Evolutionary conservation across 2,888 invertebrate genomes (phyloP), one percentile per base, ranked within the genome.

Genomic region (Argyra leucocephala): DNA sequence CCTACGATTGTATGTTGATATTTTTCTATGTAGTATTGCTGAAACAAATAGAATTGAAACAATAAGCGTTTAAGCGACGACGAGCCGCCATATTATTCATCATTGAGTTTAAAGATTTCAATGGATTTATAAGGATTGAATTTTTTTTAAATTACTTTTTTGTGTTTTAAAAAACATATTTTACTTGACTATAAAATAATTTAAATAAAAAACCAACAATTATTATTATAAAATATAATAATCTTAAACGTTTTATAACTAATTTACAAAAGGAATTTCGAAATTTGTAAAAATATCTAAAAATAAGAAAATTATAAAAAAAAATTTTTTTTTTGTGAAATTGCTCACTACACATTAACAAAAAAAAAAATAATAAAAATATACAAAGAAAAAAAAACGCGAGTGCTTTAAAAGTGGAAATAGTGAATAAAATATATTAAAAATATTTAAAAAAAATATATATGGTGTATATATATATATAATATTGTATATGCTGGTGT

Each of bases 61-160:
- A 48, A 12, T 2, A 48, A n/a, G n/a, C n/a, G n/a, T n/a, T n/a
- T n/a, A 31, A 48, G 48, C 48, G 48, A 48, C 48, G 48, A 48
- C 48, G 12, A 48, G 48, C 48, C 48, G 48, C 48, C 48, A 48
- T 48, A 48, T 48, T 48, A 48, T 48, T 48, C 48, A 48, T 48
- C 48, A 48, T 48, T 48, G 48, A 48, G 48, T 48, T 48, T 48
- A 5, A 48, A 48, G 48, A 48, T 48, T 48, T 48, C 48, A 48
- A 48, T 48, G 48, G 48, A 48, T 48, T 48, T 48, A 48, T 48
- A 48, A 48, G 48, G 48, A 48, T 18, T 48, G 48, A 48, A 48
- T 48, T 48, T 48, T 48, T n/a, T 48, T 48, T 48, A 18, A 18
- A 15, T 48, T n/a, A 48, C 5, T 48, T 48, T 48, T 48, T 48